These are phyloP conservation scores for Prionailurus viverrinus DNA, from an alignment of 2,113 vertebrate species.

Conservation along the genomic window DNA sequence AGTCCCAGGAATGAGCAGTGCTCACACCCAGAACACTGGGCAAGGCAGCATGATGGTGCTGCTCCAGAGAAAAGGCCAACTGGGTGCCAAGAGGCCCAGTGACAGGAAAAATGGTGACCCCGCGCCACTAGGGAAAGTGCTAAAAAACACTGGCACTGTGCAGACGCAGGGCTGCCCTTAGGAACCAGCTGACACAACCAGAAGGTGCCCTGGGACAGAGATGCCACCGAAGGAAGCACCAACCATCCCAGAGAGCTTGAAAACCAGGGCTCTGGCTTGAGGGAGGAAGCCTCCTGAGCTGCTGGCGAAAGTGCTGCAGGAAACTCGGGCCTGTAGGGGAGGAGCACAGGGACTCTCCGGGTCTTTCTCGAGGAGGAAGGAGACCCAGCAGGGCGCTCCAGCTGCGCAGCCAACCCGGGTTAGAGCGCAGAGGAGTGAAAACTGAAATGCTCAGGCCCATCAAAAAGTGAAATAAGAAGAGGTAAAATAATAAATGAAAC, in stretches of 20 bases:
- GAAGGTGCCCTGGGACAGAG: neutral
- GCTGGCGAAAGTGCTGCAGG: neutral
- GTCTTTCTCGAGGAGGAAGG: no score
- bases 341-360: no score
- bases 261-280: no score
- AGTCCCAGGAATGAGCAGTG: neutral
- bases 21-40: neutral
- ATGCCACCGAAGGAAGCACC: neutral
- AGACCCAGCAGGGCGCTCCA: neutral
- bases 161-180: neutral
- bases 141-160: neutral
- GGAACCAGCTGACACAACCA: neutral
- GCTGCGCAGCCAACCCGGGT: neutral
- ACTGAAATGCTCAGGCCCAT: neutral
- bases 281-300: neutral
- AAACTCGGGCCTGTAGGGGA: neutral
- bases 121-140: neutral
- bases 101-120: neutral
- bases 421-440: neutral
- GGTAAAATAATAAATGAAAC: neutral
- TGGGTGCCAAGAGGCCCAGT: neutral
- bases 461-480: neutral
- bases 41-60: neutral
- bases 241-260: no score
- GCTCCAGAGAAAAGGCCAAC: neutral